These are phyloP conservation scores for Polietes domitor DNA, from an alignment of 2,888 invertebrate species.

Conservation along the genomic window DNA sequence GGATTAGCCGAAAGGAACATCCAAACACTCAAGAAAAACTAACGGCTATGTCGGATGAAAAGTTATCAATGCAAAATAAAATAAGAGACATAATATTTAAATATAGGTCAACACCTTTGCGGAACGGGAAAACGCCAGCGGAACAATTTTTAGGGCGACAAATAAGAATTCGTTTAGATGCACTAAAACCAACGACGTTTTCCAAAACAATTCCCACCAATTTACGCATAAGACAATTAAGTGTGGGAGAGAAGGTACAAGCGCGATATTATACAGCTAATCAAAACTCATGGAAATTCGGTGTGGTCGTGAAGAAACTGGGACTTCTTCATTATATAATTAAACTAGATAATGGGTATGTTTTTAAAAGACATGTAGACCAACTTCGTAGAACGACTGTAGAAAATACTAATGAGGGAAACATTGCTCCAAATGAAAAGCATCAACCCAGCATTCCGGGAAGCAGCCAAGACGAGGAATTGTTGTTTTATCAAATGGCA, in stretches of 20 bases:
- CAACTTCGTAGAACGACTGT: constrained; percentile 1
- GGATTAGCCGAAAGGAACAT: constrained; percentile 56
- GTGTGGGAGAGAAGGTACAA: constrained; percentile 39
- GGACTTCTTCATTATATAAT: constrained; percentile 20
- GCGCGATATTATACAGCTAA: constrained; percentile 32
- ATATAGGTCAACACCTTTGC: constrained; percentile 52
- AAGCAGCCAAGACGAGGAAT: too few relatives aligned
- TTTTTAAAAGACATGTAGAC: too few relatives aligned
- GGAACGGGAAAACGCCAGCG: constrained; percentile 53
- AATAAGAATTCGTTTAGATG: constrained; percentile 41
- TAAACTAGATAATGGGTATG: too few relatives aligned
- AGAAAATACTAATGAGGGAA: too few relatives aligned
- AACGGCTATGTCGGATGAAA: constrained; percentile 43
- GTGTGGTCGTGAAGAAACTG: constrained; percentile 29
- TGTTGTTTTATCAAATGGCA: too few relatives aligned
- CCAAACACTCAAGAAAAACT: constrained; percentile 53
- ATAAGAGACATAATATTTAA: constrained; percentile 45
- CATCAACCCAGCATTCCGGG: too few relatives aligned
- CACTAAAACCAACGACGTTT: constrained; percentile 6
- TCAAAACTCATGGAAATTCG: constrained; percentile 40
- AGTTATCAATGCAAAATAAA: constrained; percentile 78
- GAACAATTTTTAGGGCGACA: constrained; percentile 48
- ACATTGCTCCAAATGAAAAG: too few relatives aligned
- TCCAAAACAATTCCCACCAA: too few relatives aligned
- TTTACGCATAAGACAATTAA: constrained; percentile 21